These are phyloP conservation scores for Chelonoidis abingdonii DNA, from an alignment of 2,113 vertebrate species.

Conservation along the genomic window DNA sequence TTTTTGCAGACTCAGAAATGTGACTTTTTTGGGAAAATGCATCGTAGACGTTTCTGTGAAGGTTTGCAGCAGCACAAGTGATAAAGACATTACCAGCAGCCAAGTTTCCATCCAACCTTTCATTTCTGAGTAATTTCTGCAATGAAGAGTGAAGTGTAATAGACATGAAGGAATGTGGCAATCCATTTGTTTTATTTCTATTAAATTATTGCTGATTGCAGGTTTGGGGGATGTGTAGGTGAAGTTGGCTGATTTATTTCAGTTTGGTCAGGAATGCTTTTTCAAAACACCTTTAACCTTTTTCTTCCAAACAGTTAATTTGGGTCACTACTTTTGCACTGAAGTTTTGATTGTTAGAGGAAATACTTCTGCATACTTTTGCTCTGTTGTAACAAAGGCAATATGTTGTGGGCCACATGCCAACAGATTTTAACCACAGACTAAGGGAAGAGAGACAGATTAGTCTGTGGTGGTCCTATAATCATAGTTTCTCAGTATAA, in stretches of 20 bases:
- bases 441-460: constrained; percentile 60
- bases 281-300: constrained; percentile 73
- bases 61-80: constrained; percentile 53
- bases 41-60: constrained; percentile 39
- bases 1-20: constrained; percentile 32
- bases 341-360: constrained; percentile 67
- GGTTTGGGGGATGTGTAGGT: constrained; percentile 60
- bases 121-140: constrained; percentile 74
- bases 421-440: constrained; percentile 71
- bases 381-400: constrained; percentile 69
- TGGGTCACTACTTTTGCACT: constrained; percentile 66
- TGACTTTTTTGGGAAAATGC: neutral
- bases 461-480: constrained; percentile 64
- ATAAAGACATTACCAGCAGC: constrained; percentile 65
- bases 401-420: constrained; percentile 63
- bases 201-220: constrained; percentile 76
- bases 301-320: constrained; percentile 64
- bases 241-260: constrained; percentile 69
- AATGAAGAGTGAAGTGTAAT: constrained; percentile 72
- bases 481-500: constrained; percentile 54
- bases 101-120: constrained; percentile 77
- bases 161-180: constrained; percentile 73
- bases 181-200: constrained; percentile 77
- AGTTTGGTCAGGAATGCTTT: constrained; percentile 68
- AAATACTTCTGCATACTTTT: constrained; percentile 74